Conservation (phyloP, 2,888 invertebrate species). For the Listrodromus nycthemerus region DNA sequence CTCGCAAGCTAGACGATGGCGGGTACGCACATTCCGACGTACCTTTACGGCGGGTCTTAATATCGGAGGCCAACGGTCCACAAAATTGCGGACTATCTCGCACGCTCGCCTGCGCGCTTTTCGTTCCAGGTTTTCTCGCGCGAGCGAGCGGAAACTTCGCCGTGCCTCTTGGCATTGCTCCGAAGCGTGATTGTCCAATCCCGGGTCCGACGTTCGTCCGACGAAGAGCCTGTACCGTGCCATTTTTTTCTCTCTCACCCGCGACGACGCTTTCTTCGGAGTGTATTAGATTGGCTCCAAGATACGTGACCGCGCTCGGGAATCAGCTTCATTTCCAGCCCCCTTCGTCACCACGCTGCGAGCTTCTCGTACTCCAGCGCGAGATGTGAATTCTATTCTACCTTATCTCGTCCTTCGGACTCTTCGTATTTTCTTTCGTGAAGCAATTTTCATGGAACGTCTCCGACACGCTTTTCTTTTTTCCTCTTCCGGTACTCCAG, state of each 20-base stretch:
- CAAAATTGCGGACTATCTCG: conserved; percentile 78
- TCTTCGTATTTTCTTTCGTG: conserved; percentile 37
- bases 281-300: conserved; percentile 83
- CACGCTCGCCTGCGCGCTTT: conserved; percentile 58
- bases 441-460: conserved; percentile 49
- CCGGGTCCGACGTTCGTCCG: conserved; percentile 72
- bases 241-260: conserved; percentile 33
- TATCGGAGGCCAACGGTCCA: conserved; percentile 81
- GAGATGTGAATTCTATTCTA: conserved; percentile 44
- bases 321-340: conserved; percentile 83
- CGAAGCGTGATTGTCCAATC: conserved; percentile 75
- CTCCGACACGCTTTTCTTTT: not conserved
- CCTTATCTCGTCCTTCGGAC: conserved; percentile 27
- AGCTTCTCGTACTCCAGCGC: conserved; percentile 40
- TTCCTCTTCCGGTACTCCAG: conserved; percentile 2
- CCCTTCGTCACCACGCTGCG: conserved; percentile 43
- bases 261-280: conserved; percentile 58
- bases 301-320: conserved; percentile 83
- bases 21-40: conserved; percentile 67
- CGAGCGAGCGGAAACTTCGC: conserved; percentile 43
- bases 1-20: conserved; percentile 46
- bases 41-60: conserved; percentile 79
- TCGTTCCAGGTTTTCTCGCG: conserved; percentile 42
- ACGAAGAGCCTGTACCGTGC: conserved; percentile 63
- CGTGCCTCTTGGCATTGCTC: conserved; percentile 61